Percentiles rank a stretch among this genome's conserved stretches.
Conservation (phyloP, 2,888 invertebrate species). For the Scaptomyza cyrtandrae region DNA sequence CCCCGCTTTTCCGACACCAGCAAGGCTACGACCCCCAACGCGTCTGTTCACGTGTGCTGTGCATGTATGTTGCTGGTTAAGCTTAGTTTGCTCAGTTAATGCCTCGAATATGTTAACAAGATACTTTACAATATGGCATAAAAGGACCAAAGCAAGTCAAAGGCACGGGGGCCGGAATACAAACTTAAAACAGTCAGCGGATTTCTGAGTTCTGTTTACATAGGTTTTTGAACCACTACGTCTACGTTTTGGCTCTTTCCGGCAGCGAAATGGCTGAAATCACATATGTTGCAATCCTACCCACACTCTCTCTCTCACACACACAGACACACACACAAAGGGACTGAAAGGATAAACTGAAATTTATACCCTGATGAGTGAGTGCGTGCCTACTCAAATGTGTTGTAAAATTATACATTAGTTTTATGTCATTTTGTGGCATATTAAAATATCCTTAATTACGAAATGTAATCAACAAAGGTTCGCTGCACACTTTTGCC, state of each 20-base stretch:
- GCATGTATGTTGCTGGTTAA: slow-evolving; percentile 2
- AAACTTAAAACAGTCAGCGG: slow-evolving; percentile 73
- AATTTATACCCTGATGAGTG: slow-evolving; percentile 39
- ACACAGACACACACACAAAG: slow-evolving; percentile 10
- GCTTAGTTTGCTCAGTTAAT: slow-evolving; percentile 70
- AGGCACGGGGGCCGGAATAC: slow-evolving; percentile 30
- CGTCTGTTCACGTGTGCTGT: slow-evolving; percentile 38
- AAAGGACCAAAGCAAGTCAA: slow-evolving; percentile 38
- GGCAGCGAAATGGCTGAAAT: slow-evolving; percentile 56
- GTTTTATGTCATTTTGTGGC: slow-evolving; percentile 80
- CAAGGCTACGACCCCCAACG: slow-evolving; percentile 8
- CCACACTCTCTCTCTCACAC: slow-evolving; percentile 12
- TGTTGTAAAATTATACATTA: slow-evolving; percentile 81
- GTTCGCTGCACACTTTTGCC: slow-evolving; percentile 45
- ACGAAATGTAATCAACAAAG: slow-evolving; percentile 76
- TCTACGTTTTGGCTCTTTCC: slow-evolving; percentile 23
- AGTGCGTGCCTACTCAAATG: slow-evolving; percentile 73
- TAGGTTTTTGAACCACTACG: slow-evolving; percentile 54
- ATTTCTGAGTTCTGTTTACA: slow-evolving; percentile 69
- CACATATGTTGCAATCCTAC: slow-evolving; percentile 43
- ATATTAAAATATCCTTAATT: slow-evolving; percentile 80
- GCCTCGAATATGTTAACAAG: slow-evolving; percentile 78
- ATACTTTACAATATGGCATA: slow-evolving; percentile 75
- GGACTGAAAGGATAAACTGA: background rate
- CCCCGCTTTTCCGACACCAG: background rate